Evolutionary conservation across 2,888 invertebrate genomes (phyloP).

Genomic region (Dichetophora obliterata): DNA sequence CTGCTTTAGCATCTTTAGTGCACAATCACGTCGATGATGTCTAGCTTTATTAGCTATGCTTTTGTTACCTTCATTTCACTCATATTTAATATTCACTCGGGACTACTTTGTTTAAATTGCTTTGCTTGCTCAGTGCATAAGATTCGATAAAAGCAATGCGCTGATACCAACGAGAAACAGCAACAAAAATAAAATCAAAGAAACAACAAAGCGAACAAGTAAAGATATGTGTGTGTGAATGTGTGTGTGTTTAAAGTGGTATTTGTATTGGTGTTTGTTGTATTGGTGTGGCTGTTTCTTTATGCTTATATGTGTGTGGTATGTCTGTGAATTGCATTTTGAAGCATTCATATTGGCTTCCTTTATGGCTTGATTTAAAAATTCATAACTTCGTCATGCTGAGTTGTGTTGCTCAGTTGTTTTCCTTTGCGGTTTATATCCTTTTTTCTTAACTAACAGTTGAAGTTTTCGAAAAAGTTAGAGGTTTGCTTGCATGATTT

Average conservation of each 20-base stretch:
- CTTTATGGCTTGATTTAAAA: constrained; percentile 29
- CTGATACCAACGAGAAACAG: neutral
- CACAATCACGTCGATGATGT: constrained; percentile 6
- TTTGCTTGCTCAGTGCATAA: constrained; percentile 13
- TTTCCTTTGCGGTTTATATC: neutral
- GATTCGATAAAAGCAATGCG: neutral
- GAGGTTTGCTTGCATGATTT: neutral
- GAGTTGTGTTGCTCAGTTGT: neutral
- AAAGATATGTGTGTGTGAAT: neutral
- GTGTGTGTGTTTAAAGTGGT: neutral
- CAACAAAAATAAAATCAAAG: neutral
- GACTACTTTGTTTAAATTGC: constrained; percentile 45
- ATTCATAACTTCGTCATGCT: constrained; percentile 33
- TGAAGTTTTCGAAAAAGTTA: neutral
- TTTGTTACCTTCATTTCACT: constrained; percentile 20
- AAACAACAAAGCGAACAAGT: neutral
- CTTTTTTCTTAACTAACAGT: neutral
- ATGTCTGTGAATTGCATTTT: constrained; percentile 1
- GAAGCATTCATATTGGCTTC: constrained; percentile 14
- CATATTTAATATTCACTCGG: constrained; percentile 41
- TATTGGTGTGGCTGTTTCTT: too few relatives aligned
- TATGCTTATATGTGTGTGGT: neutral
- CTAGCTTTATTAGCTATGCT: constrained; percentile 5
- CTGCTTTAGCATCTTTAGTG: neutral
- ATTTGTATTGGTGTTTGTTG: too few relatives aligned